Percentiles rank a stretch among this genome's conserved stretches.
phyloP scores from a whole-genome alignment of 2,113 vertebrate genomes.

The Lagenorhynchus albirostris region DNA sequence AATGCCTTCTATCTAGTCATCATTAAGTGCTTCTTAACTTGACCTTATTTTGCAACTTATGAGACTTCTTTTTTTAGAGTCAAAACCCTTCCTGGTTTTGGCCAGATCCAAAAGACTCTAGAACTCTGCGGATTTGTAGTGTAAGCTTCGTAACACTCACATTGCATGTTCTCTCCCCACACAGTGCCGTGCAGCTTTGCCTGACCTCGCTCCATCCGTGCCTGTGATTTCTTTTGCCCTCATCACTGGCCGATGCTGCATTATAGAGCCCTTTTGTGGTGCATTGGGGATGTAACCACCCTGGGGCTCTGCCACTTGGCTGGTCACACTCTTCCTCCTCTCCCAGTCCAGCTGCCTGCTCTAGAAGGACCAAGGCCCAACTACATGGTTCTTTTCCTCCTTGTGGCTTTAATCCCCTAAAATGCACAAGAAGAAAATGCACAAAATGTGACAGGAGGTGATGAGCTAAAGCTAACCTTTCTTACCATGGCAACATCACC shows the following conservation, averaged over 20 bases:
- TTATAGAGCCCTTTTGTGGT: neutral
- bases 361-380: neutral
- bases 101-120: neutral
- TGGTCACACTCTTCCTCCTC: neutral
- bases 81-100: neutral
- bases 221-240: neutral
- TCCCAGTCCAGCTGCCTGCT: neutral
- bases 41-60: neutral
- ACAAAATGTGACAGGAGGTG: neutral
- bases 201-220: neutral
- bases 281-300: too few species aligned
- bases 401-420: neutral
- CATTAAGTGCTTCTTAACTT: neutral
- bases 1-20: neutral
- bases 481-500: neutral
- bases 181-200: neutral
- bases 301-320: neutral
- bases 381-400: neutral
- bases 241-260: neutral
- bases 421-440: neutral
- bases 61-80: neutral
- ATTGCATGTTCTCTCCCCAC: neutral
- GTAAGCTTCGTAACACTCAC: fast-evolving
- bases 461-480: neutral
- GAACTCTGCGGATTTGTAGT: neutral